Percentiles rank a stretch among this genome's conserved stretches.
phyloP scores from a whole-genome alignment of 2,113 vertebrate species.

The Centropus bengalensis region DNA sequence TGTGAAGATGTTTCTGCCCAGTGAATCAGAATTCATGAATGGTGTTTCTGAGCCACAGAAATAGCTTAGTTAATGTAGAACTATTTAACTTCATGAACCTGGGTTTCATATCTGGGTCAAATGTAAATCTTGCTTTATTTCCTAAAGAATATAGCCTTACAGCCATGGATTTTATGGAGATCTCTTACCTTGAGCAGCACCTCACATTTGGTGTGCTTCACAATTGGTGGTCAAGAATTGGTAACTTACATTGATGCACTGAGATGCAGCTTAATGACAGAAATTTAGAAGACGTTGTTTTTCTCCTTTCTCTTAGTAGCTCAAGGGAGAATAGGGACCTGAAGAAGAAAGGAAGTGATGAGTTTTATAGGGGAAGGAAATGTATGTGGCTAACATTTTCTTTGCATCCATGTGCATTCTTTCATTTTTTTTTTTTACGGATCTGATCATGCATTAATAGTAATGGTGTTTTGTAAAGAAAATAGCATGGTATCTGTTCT shows the following conservation, averaged over 20 bases:
- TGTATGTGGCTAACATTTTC: not conserved
- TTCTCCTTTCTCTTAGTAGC: not conserved
- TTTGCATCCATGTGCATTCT: not conserved
- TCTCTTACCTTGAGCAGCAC: not conserved
- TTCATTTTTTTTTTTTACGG: not conserved
- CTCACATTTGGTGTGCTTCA: not conserved
- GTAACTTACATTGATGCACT: not conserved
- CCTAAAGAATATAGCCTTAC: not conserved
- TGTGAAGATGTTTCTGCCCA: not conserved
- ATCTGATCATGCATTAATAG: not conserved
- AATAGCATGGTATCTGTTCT: not conserved
- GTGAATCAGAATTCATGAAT: slow-evolving; percentile 7
- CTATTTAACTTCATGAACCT: not conserved
- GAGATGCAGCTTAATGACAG: not conserved
- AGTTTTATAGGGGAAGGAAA: not conserved
- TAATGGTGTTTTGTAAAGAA: not conserved
- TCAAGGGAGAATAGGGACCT: not conserved
- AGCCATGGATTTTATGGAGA: not conserved
- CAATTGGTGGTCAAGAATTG: not conserved
- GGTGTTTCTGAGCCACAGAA: slow-evolving; percentile 3
- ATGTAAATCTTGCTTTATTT: not conserved
- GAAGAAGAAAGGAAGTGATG: not conserved
- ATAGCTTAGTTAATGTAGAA: not conserved
- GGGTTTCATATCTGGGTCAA: not conserved
- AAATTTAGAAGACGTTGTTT: not conserved